Evolutionary conservation across 2,113 vertebrate species (phyloP), one percentile per base, ranked within the genome.

Genomic region (Lamprotornis superbus): DNA sequence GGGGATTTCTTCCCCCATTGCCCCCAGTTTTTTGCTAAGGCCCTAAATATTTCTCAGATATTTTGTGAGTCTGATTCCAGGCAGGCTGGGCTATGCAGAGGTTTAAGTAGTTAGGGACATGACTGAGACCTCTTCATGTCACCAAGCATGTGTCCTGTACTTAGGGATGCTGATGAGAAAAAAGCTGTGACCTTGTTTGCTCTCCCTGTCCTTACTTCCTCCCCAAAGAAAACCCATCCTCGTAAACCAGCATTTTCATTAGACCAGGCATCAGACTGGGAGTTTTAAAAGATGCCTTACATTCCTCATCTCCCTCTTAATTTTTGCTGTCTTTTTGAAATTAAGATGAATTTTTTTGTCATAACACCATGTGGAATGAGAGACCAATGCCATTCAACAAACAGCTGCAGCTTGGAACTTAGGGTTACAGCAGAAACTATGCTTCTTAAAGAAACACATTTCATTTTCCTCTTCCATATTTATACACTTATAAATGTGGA

Each of bases 1-100:
- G 2, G 4, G n/a, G 9, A 5, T 25, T 35, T 74, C 33, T 19
- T 2, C 6, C 0, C 2, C 3, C 8, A 24, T 10, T 5, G 7
- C 10, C 6, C 2, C 17, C 3, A 4, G 3, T 49, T 83, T 81
- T 78, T 74, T 89, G 28, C 31, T 7, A 30, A 25, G 8, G 50
- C 11, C 31, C 83, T 82, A 63, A 61, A 31, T 75, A 63, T 46
- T 90, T 84, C 52, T 56, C 25, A 25, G 21, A 17, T 5, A 2
- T 78, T 49, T 69, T 85, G 4, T 33, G 18, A 49, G 24, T 60
- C 53, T 61, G 17, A 30, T 49, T 90, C 74, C 53, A 59, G 22
- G 52, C 14, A 50, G 30, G 11, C 11, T 49, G 52, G 64, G n/a
- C 8, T 25, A 12, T 10, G 28, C n/a, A 61, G 61, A 40, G 30